Base-by-base conservation (phyloP, 2,888 invertebrate species). In the Falcaria lacertinaria region DNA sequence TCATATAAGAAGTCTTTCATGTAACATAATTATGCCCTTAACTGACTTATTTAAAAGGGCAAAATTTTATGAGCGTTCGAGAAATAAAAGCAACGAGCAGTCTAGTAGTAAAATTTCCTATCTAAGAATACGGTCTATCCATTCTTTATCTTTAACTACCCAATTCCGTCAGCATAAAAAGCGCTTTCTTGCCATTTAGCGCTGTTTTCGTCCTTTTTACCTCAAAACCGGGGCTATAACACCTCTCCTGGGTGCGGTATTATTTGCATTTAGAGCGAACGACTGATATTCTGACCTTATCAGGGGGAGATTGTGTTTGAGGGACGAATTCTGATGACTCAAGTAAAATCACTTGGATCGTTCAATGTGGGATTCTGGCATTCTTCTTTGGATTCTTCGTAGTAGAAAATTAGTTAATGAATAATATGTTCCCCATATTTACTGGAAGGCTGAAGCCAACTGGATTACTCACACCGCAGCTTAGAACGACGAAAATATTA, bases 201-300 rank as follows among this genome's bases (percentile, higher is more conserved):
- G 76, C 72, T 80, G 78, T 80, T 83, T 82, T 81, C 81, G 80
- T 84, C 81, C 81, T 82, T 81, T 79, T 78, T 81, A 79, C 81
- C 81, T 80, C 80, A 80, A 83, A 83, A 82, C 80, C 80, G 76
- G 75, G 69, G 80, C 80, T 73, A 77, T 85, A 85, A 84, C 80
- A 81, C 84, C 84, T 81, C 88, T 84, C 87, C 54, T 49, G 86
- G 84, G 87, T 72, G 76, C 85, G 76, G 81, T 87, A 73, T 80
- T 84, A 88, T 87, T 88, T 86, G 87, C 88, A 88, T 88, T 87
- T 88, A 88, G 84, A 88, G 78, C 84, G 87, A 86, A 81, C 82
- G 80, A 80, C 79, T 83, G 84, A 83, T 85, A 84, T 83, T 78
- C 74, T 79, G 83, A 84, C 85, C 83, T 87, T 86, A 86, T 88